Evolutionary conservation across 2,113 vertebrate genomes (phyloP).

Genomic region (Variabilichromis moorii): DNA sequence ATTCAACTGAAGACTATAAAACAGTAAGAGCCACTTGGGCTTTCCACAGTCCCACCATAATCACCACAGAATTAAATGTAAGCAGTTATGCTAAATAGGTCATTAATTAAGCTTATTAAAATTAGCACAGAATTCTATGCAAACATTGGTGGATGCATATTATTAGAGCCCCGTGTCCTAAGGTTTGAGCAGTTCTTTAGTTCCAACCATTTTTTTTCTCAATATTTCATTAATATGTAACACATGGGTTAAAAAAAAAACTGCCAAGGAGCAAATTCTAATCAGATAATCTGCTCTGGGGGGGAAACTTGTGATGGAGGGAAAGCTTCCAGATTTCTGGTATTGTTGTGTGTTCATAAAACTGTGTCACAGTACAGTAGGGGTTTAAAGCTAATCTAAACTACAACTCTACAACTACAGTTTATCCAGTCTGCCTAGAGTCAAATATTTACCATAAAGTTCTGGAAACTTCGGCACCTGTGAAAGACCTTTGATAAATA

Average conservation of each 20-base stretch:
- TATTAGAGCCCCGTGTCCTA: neutral
- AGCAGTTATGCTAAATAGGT: constrained; percentile 23
- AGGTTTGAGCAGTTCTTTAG: neutral
- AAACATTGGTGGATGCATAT: neutral
- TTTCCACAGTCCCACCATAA: neutral
- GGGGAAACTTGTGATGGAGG: neutral
- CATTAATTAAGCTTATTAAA: constrained; percentile 14
- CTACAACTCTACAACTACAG: neutral
- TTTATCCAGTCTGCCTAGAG: neutral
- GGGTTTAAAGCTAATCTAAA: neutral
- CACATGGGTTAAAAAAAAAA: neutral
- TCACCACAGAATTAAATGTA: neutral
- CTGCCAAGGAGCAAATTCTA: neutral
- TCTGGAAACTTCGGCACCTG: constrained; percentile 64
- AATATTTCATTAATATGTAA: constrained; percentile 27
- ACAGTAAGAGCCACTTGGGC: constrained; percentile 8
- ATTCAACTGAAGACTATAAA: constrained; percentile 9
- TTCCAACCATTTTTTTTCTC: neutral
- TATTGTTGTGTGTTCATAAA: neutral
- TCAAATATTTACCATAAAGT: constrained; percentile 56
- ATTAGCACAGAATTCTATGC: neutral
- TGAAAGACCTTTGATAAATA: constrained; percentile 58
- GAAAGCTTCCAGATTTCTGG: neutral
- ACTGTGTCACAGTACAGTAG: neutral
- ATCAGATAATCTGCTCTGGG: constrained; percentile 25